Conservation (phyloP, 2,113 vertebrate genomes). For the Poeciliopsis retropinna region DNA sequence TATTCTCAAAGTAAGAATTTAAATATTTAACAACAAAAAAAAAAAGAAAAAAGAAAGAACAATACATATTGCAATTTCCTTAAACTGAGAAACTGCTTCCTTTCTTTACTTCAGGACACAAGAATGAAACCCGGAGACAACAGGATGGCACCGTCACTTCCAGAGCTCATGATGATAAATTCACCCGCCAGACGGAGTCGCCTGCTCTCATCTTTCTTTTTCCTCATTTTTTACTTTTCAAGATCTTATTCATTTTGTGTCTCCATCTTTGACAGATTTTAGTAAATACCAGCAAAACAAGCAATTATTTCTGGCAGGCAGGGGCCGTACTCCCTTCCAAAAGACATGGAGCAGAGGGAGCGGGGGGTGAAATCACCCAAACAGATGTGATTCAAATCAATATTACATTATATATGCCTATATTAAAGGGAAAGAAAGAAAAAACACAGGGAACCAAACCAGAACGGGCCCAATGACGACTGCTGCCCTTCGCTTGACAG, state of each 20-base stretch:
- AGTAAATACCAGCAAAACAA: conserved; percentile 83
- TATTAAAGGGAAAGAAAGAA: conserved; percentile 46
- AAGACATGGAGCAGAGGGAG: conserved; percentile 65
- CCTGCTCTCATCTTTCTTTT: conserved; percentile 32
- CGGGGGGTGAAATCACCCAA: conserved; percentile 79
- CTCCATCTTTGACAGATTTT: conserved; percentile 76
- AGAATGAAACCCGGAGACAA: neutral
- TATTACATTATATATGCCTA: conserved; percentile 79
- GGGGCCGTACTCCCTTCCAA: conserved; percentile 67
- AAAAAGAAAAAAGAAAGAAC: no score
- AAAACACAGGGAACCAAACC: conserved; percentile 59
- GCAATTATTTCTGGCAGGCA: conserved; percentile 82
- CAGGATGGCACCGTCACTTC: neutral
- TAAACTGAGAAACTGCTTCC: neutral
- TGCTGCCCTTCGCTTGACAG: conserved; percentile 73
- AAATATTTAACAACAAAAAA: no score
- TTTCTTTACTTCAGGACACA: neutral
- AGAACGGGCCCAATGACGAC: conserved; percentile 61
- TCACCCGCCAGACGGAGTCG: conserved; percentile 9
- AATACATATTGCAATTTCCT: neutral
- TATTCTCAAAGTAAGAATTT: no score
- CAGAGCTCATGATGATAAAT: neutral
- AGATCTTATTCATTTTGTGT: conserved; percentile 49
- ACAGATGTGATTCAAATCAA: conserved; percentile 84
- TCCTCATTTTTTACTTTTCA: conserved; percentile 18